A percentile compares a stretch with the other conserved stretches of the same genome.
Conservation (phyloP, 2,888 invertebrate species). For the Sphaerophoria taeniata region DNA sequence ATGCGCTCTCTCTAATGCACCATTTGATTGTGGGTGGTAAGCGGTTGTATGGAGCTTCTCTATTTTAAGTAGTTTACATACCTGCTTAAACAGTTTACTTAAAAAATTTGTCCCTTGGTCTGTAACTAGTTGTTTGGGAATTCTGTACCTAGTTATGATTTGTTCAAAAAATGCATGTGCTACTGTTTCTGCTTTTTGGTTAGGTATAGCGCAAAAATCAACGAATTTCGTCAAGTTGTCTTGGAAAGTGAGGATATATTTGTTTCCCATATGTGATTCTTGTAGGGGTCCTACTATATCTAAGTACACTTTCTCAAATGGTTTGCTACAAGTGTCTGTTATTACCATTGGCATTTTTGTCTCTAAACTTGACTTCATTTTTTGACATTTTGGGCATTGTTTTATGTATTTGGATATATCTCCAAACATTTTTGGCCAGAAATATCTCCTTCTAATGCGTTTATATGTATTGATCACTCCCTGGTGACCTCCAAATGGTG, state of each 20-base stretch:
- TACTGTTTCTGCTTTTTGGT: neutral
- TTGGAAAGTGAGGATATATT: neutral
- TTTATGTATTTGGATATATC: neutral
- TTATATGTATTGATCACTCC: conserved; percentile 13
- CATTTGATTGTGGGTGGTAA: neutral
- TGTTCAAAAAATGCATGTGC: neutral
- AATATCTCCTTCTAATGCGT: neutral
- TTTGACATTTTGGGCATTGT: neutral
- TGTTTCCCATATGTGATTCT: neutral
- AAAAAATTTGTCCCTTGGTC: neutral
- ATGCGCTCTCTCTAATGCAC: neutral
- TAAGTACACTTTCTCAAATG: neutral
- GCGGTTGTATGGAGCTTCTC: neutral
- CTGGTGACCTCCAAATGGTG: neutral
- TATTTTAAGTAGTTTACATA: neutral
- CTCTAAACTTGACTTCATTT: neutral
- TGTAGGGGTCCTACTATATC: neutral
- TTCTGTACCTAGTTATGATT: neutral
- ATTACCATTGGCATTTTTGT: conserved; percentile 5
- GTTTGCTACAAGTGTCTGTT: conserved; percentile 9
- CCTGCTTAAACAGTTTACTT: too few species aligned
- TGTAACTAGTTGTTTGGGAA: neutral
- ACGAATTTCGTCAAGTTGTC: neutral
- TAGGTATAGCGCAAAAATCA: neutral
- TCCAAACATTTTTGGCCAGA: neutral